Conservation (phyloP, 1,140 invertebrate species). For the Orchestia grillus region DNA sequence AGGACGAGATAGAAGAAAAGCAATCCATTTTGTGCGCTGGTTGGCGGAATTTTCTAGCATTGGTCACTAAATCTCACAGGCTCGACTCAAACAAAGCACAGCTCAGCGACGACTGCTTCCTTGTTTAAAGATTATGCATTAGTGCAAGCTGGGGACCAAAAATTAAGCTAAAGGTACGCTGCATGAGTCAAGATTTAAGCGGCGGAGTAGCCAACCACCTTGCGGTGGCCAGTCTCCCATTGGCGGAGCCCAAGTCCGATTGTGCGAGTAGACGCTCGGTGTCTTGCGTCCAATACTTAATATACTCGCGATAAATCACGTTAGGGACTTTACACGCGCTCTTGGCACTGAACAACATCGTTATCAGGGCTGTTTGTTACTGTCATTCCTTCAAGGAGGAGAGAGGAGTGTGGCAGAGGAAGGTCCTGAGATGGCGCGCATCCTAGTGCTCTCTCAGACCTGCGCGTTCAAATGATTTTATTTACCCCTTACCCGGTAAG, state of each 20-base stretch:
- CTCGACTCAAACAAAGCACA: neutral
- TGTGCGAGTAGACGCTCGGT: neutral
- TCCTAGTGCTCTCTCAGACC: neutral
- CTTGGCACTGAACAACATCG: neutral
- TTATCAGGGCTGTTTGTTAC: conserved; percentile 7
- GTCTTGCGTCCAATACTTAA: neutral
- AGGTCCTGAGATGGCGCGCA: neutral
- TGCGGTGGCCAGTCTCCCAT: neutral
- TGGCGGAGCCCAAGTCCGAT: neutral
- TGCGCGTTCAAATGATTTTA: neutral
- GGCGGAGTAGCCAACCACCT: neutral
- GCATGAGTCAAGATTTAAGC: neutral
- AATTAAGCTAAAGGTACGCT: neutral
- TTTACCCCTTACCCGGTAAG: too few species aligned
- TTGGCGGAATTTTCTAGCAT: neutral
- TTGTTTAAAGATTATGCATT: neutral
- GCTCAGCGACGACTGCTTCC: neutral
- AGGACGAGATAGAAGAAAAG: neutral
- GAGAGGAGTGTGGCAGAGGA: neutral
- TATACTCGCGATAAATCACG: conserved; percentile 7
- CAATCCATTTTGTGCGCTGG: neutral
- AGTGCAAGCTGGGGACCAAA: neutral
- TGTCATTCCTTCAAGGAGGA: neutral
- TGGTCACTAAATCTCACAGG: neutral
- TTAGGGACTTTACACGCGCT: conserved; percentile 6